Percentiles rank a stretch among this genome's conserved stretches.
Evolutionary conservation across 2,888 invertebrate species (phyloP).

Genomic region (Anoplius nigerrimus): DNA sequence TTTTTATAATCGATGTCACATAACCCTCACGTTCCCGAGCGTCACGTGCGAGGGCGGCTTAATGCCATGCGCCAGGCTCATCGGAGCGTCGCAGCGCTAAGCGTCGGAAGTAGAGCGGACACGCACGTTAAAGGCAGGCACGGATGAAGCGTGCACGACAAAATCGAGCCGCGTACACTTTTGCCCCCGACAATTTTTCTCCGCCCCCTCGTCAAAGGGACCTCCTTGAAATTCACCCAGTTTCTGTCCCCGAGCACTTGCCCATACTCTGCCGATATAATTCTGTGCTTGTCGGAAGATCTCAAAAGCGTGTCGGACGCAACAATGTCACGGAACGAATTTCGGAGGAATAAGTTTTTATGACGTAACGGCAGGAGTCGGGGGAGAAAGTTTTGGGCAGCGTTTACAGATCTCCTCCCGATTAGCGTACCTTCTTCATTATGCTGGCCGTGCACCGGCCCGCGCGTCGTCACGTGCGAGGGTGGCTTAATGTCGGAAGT

Average conservation of each 20-base stretch:
- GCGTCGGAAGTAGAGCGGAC: conserved; percentile 74
- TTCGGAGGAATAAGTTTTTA: too few relatives aligned
- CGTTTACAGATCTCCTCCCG: background rate
- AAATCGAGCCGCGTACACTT: conserved; percentile 20
- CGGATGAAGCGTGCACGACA: conserved; percentile 27
- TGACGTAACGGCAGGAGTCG: too few relatives aligned
- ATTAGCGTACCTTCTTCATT: too few relatives aligned
- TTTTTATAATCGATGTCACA: conserved; percentile 50
- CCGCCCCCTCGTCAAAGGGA: conserved; percentile 25
- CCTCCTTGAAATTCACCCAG: too few relatives aligned
- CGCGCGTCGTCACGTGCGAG: conserved; percentile 46
- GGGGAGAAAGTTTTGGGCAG: too few relatives aligned
- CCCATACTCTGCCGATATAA: too few relatives aligned
- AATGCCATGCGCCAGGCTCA: conserved; percentile 57
- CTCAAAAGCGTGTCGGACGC: too few relatives aligned
- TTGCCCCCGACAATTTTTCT: conserved; percentile 54
- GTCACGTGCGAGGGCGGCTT: conserved; percentile 63
- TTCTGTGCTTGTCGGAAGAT: too few relatives aligned
- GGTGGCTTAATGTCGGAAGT: conserved; percentile 72
- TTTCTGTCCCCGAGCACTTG: too few relatives aligned
- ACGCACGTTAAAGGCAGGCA: conserved; percentile 49
- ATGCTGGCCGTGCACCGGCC: background rate
- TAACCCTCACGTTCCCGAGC: conserved; percentile 27
- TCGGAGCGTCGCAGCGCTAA: conserved; percentile 71
- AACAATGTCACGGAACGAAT: too few relatives aligned